A percentile compares a stretch with the other conserved stretches of the same genome.
phyloP scores from a whole-genome alignment of 1,140 invertebrate species.

The Drosophila murphyi region DNA sequence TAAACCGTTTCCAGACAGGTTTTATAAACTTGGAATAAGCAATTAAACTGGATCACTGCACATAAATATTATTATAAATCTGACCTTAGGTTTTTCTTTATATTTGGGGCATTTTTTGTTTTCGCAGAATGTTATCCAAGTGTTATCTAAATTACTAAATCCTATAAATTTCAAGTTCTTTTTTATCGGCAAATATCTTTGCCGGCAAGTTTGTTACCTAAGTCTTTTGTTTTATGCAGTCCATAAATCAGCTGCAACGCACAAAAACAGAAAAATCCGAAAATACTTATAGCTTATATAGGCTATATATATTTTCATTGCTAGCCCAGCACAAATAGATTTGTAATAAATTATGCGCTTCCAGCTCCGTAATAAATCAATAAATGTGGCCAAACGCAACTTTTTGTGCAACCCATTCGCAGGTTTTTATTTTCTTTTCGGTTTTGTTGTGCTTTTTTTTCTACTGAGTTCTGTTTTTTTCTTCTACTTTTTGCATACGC shows the following conservation, averaged over 20 bases:
- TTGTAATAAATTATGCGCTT: constrained; percentile 76
- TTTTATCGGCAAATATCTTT: constrained; percentile 4
- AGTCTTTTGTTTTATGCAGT: constrained; percentile 64
- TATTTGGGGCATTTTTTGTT: neutral
- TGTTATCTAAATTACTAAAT: neutral
- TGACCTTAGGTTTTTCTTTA: neutral
- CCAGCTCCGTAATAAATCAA: constrained; percentile 67
- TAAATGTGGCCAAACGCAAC: constrained; percentile 67
- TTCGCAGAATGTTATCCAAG: neutral
- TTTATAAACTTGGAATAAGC: neutral
- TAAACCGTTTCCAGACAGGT: neutral
- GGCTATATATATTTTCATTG: constrained; percentile 1
- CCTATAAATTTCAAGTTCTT: too few species aligned
- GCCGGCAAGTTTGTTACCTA: constrained; percentile 55
- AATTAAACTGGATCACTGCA: neutral
- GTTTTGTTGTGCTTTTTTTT: constrained; percentile 13
- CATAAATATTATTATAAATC: neutral
- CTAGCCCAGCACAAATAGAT: constrained; percentile 57
- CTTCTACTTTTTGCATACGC: constrained; percentile 59
- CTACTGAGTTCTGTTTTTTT: neutral
- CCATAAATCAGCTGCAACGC: constrained; percentile 61
- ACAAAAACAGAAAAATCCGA: constrained; percentile 24
- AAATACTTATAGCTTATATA: neutral
- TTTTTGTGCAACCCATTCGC: constrained; percentile 43
- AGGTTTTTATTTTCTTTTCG: neutral